Base-by-base conservation (phyloP, 2,888 invertebrate genomes). In the Phania funesta region DNA sequence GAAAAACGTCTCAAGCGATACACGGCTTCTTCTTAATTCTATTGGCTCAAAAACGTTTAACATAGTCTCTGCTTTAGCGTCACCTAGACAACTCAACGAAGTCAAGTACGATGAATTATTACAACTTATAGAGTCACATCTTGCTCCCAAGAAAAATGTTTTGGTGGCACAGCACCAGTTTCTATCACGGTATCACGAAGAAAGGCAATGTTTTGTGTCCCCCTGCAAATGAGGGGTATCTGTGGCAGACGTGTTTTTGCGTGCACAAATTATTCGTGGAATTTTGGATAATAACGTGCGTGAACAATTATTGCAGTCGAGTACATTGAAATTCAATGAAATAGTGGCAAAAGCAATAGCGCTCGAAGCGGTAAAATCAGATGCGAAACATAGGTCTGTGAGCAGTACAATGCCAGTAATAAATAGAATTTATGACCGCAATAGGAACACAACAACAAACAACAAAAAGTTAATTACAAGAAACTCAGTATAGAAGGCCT, bases 131-230 rank as follows among this genome's bases (percentile, higher is more conserved):
- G 52, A 52, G 24, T 1, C 16, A 52, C 16, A 29, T 29, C 13
- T 52, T 11, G 20, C 48, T 7, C 48, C 24, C 1, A 50, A 13
- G 50, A 50, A 50, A 18, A 50, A 50, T 22, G 24, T 50, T 2
- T 50, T 50, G n/a, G 50, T 50, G 16, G 29, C 29, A 1, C 52
- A 52, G 16, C 52, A 52, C 52, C 52, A 52, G 9, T 52, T 52
- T 29, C 9, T 52, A 7, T 48, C 26, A 11, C 29, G 35, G 22
- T 35, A 20, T 26, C 18, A 22, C 8, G 7, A 65, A 32, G 35
- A 32, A 22, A n/a, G 7, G 5, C 29, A 60, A 22, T 24, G n/a
- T n/a, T n/a, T n/a, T n/a, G n/a, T n/a, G n/a, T n/a, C n/a, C n/a
- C n/a, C n/a, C n/a, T n/a, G n/a, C n/a, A n/a, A n/a, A n/a, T n/a